These are phyloP conservation scores for Teleiodes luculella DNA, from an alignment of 2,888 invertebrate genomes.

Conservation along the genomic window DNA sequence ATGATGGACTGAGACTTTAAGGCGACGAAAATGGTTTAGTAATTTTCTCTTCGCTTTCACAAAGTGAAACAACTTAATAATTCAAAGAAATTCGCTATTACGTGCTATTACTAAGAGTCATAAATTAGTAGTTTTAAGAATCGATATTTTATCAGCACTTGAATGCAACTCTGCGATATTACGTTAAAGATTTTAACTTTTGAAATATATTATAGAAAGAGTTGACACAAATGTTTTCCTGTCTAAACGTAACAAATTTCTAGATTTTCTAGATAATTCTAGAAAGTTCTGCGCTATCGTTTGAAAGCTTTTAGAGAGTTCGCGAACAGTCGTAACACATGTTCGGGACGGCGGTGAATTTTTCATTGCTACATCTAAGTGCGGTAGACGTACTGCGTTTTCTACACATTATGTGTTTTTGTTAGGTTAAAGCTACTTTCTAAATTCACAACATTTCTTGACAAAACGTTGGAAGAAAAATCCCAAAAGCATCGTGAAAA, in stretches of 20 bases:
- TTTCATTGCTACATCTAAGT: slow-evolving; percentile 10
- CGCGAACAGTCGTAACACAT: slow-evolving; percentile 10
- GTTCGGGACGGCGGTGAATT: slow-evolving; percentile 11
- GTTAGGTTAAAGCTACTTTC: not conserved
- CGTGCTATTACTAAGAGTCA: too few species aligned
- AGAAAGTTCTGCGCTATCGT: not conserved
- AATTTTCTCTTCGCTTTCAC: too few species aligned
- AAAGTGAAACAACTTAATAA: too few species aligned
- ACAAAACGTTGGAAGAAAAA: not conserved
- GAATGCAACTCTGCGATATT: too few species aligned
- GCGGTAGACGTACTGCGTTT: not conserved
- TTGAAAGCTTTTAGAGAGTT: slow-evolving; percentile 7
- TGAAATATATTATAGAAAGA: not conserved
- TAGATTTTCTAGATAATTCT: slow-evolving; percentile 8
- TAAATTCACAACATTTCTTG: not conserved
- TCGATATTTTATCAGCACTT: too few species aligned
- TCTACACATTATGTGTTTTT: not conserved
- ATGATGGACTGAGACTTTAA: too few species aligned
- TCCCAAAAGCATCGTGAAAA: too few species aligned
- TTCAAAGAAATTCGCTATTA: too few species aligned
- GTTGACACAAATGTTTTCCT: not conserved
- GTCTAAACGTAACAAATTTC: not conserved
- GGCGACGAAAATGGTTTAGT: too few species aligned
- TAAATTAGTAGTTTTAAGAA: too few species aligned
- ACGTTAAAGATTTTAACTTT: not conserved